These are phyloP conservation scores for Cacoxenus indagator DNA, from an alignment of 2,888 invertebrate genomes.

Conservation along the genomic window DNA sequence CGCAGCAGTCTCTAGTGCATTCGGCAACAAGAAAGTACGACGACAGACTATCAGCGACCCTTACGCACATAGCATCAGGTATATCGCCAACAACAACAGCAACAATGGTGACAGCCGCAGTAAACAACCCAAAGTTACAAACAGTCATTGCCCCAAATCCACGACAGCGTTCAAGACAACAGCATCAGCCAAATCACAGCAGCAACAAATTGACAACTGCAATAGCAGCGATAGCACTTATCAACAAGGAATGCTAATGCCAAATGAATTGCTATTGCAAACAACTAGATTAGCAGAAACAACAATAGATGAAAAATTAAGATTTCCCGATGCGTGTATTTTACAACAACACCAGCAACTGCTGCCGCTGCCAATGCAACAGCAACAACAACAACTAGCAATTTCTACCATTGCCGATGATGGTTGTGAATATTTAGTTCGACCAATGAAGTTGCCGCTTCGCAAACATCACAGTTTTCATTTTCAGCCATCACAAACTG, in stretches of 20 bases:
- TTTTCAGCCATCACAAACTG: slow-evolving; percentile 68
- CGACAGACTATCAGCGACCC: slow-evolving; percentile 68
- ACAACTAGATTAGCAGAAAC: slow-evolving; percentile 41
- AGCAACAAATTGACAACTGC: slow-evolving; percentile 45
- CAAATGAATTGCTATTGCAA: slow-evolving; percentile 49
- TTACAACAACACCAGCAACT: slow-evolving; percentile 26
- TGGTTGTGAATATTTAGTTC: slow-evolving; percentile 50
- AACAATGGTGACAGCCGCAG: slow-evolving; percentile 28
- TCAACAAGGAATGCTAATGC: slow-evolving; percentile 55
- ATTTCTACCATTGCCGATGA: slow-evolving; percentile 23
- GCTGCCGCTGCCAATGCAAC: neutral
- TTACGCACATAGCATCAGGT: slow-evolving; percentile 64
- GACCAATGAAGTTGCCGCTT: slow-evolving; percentile 67
- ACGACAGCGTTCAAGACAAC: slow-evolving; percentile 50
- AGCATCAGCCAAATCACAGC: slow-evolving; percentile 46
- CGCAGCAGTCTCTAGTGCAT: slow-evolving; percentile 48
- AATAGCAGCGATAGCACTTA: slow-evolving; percentile 39
- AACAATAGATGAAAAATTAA: slow-evolving; percentile 47
- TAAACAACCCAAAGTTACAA: slow-evolving; percentile 43
- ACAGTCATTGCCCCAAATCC: slow-evolving; percentile 52
- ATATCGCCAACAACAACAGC: slow-evolving; percentile 41
- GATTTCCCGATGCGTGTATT: slow-evolving; percentile 44
- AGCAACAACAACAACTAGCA: slow-evolving; percentile 18
- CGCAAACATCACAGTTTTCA: slow-evolving; percentile 71
- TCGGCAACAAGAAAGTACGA: slow-evolving; percentile 57